A percentile compares a stretch with the other conserved stretches of the same genome.
Evolutionary conservation across 1,140 invertebrate genomes (phyloP).

Genomic region (Hyposmocoma kahamanoa): DNA sequence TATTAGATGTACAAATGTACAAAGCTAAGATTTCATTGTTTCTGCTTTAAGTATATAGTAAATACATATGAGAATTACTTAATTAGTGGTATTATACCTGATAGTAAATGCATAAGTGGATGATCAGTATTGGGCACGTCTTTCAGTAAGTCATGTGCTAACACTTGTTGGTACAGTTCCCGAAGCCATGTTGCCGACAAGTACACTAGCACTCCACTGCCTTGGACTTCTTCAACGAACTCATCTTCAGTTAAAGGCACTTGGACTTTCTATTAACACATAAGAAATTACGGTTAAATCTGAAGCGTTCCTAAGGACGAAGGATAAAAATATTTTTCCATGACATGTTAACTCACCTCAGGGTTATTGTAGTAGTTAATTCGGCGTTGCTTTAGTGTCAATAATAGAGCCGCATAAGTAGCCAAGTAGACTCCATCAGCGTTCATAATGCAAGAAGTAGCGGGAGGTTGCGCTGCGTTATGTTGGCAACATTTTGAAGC

Average conservation of each 20-base stretch:
- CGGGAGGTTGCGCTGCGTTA: constrained; percentile 76
- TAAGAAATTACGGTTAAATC: constrained; percentile 11
- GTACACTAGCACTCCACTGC: constrained; percentile 92
- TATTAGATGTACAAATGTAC: too few species aligned
- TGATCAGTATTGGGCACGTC: constrained; percentile 51
- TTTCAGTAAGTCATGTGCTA: constrained; percentile 84
- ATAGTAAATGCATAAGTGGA: constrained; percentile 84
- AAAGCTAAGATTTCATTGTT: too few species aligned
- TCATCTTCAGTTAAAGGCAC: constrained; percentile 82
- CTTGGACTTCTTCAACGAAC: constrained; percentile 93
- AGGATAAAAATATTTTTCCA: too few species aligned
- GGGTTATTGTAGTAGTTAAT: constrained; percentile 84
- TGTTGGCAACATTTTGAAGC: constrained; percentile 93
- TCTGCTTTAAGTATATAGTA: too few species aligned
- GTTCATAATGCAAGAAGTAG: constrained; percentile 88
- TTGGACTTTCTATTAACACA: constrained; percentile 75
- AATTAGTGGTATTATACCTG: constrained; percentile 74
- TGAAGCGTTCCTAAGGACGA: not conserved
- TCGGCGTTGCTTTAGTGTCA: constrained; percentile 87
- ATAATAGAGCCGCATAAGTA: constrained; percentile 86
- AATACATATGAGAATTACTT: too few species aligned
- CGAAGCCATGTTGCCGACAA: constrained; percentile 93
- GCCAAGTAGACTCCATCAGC: constrained; percentile 95
- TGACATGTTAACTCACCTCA: too few species aligned
- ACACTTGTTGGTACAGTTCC: constrained; percentile 90